Evolutionary conservation across 2,113 vertebrate genomes (phyloP).

Genomic region (Anguilla japonica): DNA sequence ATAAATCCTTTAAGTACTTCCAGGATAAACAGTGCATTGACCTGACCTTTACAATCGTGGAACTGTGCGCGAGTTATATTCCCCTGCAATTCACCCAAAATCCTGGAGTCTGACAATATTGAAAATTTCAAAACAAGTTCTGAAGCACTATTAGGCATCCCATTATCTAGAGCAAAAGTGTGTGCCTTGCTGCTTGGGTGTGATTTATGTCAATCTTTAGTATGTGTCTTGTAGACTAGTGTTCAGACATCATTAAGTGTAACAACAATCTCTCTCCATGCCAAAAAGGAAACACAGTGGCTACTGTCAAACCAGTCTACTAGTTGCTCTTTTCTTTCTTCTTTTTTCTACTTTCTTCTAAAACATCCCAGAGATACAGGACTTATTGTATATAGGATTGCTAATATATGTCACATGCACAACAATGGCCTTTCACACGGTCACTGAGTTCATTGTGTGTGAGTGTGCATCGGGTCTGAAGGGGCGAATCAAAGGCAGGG

Average conservation of each 20-base stretch:
- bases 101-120: not conserved
- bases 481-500: constrained; percentile 8
- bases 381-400: constrained; percentile 15
- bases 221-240: not conserved
- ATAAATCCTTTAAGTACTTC: not conserved
- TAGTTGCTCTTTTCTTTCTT: constrained; percentile 10
- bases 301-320: not conserved
- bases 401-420: constrained; percentile 23
- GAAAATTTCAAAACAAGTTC: not conserved
- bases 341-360: constrained; percentile 25
- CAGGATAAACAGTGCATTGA: not conserved
- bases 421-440: constrained; percentile 33
- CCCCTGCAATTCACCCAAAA: constrained; percentile 11
- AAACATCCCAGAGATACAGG: constrained; percentile 1
- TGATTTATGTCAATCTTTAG: not conserved
- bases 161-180: not conserved
- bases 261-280: no score
- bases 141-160: not conserved
- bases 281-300: not conserved
- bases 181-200: not conserved
- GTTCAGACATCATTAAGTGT: not conserved
- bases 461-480: constrained; percentile 20
- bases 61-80: constrained; percentile 21
- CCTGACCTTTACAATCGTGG: constrained; percentile 15
- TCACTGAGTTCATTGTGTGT: constrained; percentile 13